Evolutionary conservation across 2,797 vertebrate species (phyloP), one percentile per base, ranked within the genome.

Genomic region (Rhynchonycteris naso): DNA sequence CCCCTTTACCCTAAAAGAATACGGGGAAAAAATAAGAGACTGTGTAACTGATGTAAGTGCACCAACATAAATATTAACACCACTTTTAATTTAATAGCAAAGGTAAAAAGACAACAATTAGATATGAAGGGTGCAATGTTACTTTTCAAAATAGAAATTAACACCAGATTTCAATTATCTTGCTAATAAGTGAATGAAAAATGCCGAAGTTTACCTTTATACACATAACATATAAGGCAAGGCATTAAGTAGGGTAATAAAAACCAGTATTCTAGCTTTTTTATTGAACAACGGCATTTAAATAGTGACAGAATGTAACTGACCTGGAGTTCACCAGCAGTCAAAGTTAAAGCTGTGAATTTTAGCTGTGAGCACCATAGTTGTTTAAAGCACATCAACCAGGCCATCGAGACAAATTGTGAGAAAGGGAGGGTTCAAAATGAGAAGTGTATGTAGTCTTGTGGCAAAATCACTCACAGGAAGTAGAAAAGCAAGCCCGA

Each of bases 371-470:
- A 90, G 68, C 71, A 71, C 90, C 15, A 7, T 47, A 74, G 66
- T 68, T 96, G 38, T 90, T 96, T 78, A 87, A 95, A 81, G 71
- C 63, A 96, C 28, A 96, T 11, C 68, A 87, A 92, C 24, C 13
- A 90, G 26, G 35, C 65, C 59, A 83, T 0, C 72, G 52, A 86
- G 63, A 90, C 74, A 96, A 86, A 87, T 52, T 90, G 81, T 76
- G 18, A 88, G 69, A 88, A 24, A 92, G 3, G 14, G 65, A 88
- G 14, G 14, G n/a, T 54, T 95, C 47, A 90, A 88, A 90, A 81
- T 16, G 13, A 78, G 14, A 93, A 50, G 14, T 30, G n/a, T 52
- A 65, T 30, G 38, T 52, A 65, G 54, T 78, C 30, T 71, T 81
- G 12, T 38, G 47, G 33, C 82, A 50, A 86, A 61, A 79, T 82